Evolutionary conservation across 2,797 vertebrate species (phyloP).

Genomic region (Nannoperca obscura): DNA sequence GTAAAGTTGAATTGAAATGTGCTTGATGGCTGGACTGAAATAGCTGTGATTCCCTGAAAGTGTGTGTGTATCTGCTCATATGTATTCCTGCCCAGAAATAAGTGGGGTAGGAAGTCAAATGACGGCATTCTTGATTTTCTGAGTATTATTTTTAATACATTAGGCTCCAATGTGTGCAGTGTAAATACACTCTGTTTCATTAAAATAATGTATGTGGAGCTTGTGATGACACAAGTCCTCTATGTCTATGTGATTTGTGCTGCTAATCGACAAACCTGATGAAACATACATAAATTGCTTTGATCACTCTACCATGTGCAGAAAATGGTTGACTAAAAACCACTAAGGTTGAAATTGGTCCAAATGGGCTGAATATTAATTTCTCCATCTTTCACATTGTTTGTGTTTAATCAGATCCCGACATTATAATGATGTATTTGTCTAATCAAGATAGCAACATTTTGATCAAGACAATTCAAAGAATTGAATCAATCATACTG

Average conservation of each 20-base stretch:
- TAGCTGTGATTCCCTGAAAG: too few relatives aligned
- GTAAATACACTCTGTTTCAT: neutral
- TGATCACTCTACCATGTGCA: neutral
- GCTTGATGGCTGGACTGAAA: constrained; percentile 21
- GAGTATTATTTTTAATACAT: neutral
- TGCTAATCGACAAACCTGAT: neutral
- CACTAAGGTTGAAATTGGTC: neutral
- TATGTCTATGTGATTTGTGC: neutral
- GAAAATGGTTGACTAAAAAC: neutral
- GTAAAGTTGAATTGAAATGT: constrained; percentile 15
- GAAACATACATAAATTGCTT: neutral
- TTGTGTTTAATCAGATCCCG: neutral
- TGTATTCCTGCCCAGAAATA: neutral
- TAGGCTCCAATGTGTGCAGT: neutral
- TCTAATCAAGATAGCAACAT: neutral
- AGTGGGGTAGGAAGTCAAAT: neutral
- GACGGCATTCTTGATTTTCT: neutral
- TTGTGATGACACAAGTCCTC: neutral
- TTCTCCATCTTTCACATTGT: neutral
- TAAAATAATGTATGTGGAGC: neutral
- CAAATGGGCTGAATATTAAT: neutral
- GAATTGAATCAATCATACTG: neutral
- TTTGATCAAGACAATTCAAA: neutral
- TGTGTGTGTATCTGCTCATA: neutral
- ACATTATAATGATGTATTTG: neutral